Base-by-base conservation (phyloP, 2,113 vertebrate genomes). In the Scalopus aquaticus region DNA sequence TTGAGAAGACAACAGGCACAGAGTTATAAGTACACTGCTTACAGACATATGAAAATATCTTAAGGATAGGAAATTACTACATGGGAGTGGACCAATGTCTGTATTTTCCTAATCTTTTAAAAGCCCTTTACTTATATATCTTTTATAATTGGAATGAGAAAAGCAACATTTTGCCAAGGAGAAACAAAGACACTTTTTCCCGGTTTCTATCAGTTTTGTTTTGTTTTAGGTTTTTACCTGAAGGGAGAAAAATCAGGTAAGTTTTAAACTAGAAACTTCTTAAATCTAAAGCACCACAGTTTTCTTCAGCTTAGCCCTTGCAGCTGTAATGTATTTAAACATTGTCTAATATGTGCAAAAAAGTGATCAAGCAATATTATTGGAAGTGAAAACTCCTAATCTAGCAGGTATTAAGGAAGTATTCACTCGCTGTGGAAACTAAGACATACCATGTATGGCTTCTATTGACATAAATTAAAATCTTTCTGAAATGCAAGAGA, bases 371-470 rank as follows among this genome's bases (percentile, higher is more conserved):
- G 73, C 77, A 94, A 91, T 13, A 42, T 44, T 17, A 0, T 9
- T 8, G 74, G 60, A 79, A 44, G 44, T 56, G 37, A 65, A 97
- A 94, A 91, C 28, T 85, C 84, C 96, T 88, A 89, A 95, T 95
- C 96, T 60, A 96, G 93, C 76, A 54, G 26, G 81, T 30, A 95
- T 96, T 96, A 94, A 96, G 13, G 69, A 95, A 96, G 64, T 86
- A 96, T 96, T 96, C 95, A 89, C 44, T 95, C 70, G 94, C 69
- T 39, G 16, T 83, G 84, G 24, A 95, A 22, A 26, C 74, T 70
- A 92, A 67, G 84, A 49, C 0, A 1, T 16, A 42, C 37, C 15
- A 77, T 81, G 97, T 82, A 93, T 92, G 92, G 85, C 15, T n/a
- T 74, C 10, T 79, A 80, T 95, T 93, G 79, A 95, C 26, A 96